Base-by-base conservation (phyloP, 2,797 vertebrate species). In the Syncerus caffer region DNA sequence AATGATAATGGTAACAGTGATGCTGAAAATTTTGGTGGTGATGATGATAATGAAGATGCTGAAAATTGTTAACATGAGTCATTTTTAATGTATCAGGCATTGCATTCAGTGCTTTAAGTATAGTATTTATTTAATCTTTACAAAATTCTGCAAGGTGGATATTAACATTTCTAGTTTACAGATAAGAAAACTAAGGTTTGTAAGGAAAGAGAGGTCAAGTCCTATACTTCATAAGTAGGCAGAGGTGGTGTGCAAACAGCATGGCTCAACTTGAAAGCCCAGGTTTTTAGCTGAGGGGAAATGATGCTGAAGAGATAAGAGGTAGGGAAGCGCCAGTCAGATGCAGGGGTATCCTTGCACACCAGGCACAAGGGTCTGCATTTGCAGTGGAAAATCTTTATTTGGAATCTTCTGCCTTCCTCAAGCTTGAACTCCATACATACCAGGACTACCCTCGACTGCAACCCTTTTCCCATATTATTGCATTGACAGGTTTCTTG, bases 341-440 rank as follows among this genome's bases (percentile, higher is more conserved):
- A 23, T 3, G 6, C 34, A 25, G 6, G 76, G 19, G 0, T 0
- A 1, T 15, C 71, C 57, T 55, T 29, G 17, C 1, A 6, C 23
- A 27, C 31, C 38, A 6, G n/a, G 50, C 27, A 4, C 11, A 21
- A 34, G 7, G 25, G 16, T 45, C 50, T 34, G 19, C 23, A 15
- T 31, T 9, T 14, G 10, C 7, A 3, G 15, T 3, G 25, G 19
- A 34, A 12, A 25, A 1, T 45, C 51, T 3, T 55, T 38, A 8
- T 21, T 2, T 6, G 29, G 67, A 38, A 10, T 19, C 8, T 31
- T 6, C 8, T 34, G 27, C 16, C 8, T 11, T 51, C 29, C 53
- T 76, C 21, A 14, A 47, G 29, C 45, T 11, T 51, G 10, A 87
- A 12, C 21, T n/a, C 34, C 6, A 29, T 6, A 4, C 23, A 2